Evolutionary conservation across 2,888 invertebrate genomes (phyloP), one percentile per base, ranked within the genome.

Genomic region (Diabrotica balteata): DNA sequence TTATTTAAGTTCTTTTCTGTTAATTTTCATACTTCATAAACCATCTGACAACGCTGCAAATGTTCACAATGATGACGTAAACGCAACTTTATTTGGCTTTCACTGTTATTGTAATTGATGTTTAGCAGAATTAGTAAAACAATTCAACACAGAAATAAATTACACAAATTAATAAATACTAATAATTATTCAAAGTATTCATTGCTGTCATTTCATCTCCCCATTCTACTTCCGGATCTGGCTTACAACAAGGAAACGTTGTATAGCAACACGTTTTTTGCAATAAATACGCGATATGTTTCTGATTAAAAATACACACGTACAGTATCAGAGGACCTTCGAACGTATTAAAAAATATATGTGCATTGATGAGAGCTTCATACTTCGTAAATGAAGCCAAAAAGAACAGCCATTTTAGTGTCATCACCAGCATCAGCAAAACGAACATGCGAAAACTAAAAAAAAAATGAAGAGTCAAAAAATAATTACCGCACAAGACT

Each of bases 161-260:
- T 32, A 32, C 32, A 32, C 32, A 32, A 32, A 32, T 32, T 32
- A 5, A 5, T 32, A 32, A 32, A 32, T 17, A 59, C 42, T 59
- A 73, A 61, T 72, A 72, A 67, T 73, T 72, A 43, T 66, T 61
- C 17, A 69, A 59, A 11, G 91, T 90, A 79, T 93, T 93, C 90
- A 94, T 94, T 71, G 94, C 93, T 62, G 93, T 91, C 92, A 94
- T 90, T 85, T 95, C 94, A 78, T 94, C 94, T 0, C 94, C 94
- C 94, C 94, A 94, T 78, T 94, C 94, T 4, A 91, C 90, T 44
- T 91, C 88, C 0, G 90, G 91, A 72, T 93, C 90, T 7, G 84
- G 84, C 63, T 83, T 83, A 75, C 88, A 88, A 70, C 88, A 88
- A 58, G 86, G 82, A 71, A 84, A 86, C 66, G 81, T 83, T 46